phyloP scores from a whole-genome alignment of 2,113 vertebrate species.

The Jaculus jaculus region DNA sequence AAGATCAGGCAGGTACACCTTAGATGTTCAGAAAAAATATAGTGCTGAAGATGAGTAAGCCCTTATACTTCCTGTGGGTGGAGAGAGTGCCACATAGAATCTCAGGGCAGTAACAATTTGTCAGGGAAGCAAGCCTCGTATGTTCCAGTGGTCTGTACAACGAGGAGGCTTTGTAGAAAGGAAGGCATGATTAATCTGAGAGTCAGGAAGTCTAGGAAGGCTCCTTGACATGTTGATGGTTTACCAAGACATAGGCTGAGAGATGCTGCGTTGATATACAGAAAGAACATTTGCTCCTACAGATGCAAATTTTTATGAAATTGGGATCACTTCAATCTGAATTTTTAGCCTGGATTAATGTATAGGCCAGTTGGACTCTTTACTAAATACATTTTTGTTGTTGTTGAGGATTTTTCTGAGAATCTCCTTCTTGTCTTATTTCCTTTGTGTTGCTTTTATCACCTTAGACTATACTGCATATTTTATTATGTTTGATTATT shows the following conservation, averaged over 20 bases:
- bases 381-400: background rate
- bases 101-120: background rate
- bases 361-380: background rate
- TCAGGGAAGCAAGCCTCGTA: background rate
- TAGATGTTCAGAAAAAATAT: background rate
- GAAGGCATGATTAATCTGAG: background rate
- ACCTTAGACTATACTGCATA: background rate
- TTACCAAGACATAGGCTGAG: background rate
- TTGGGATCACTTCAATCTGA: background rate
- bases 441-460: background rate
- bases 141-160: background rate
- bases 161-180: background rate
- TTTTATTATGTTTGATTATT: background rate
- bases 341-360: background rate
- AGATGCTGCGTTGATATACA: background rate
- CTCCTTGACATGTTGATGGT: background rate
- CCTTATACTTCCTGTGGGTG: background rate
- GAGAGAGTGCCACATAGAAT: background rate
- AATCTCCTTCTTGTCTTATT: background rate
- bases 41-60: background rate
- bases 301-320: constrained; percentile 4
- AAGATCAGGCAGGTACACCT: background rate
- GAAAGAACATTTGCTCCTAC: background rate
- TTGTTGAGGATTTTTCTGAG: background rate
- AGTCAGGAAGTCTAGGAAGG: background rate